Percentiles rank a stretch among this genome's conserved stretches.
Evolutionary conservation across 2,888 invertebrate species (phyloP).

Genomic region (Drosophila fulvimacula): DNA sequence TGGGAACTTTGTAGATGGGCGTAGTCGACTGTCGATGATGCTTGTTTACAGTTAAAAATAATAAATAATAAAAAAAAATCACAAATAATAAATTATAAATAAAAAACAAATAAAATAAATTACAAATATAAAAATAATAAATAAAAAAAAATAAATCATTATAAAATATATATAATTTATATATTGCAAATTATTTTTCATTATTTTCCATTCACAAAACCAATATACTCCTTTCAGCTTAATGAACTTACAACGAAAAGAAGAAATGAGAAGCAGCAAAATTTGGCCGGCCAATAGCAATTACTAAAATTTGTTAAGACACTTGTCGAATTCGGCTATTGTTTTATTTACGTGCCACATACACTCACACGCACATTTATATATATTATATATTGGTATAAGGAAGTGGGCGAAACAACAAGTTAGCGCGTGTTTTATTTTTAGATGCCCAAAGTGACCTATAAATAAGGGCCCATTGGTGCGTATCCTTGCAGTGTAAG

Average conservation of each 20-base stretch:
- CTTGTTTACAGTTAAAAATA: too few species aligned
- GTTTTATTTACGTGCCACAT: slow-evolving; percentile 9
- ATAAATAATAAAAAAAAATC: too few species aligned
- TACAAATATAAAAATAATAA: too few species aligned
- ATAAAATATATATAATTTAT: neutral
- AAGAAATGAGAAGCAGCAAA: neutral
- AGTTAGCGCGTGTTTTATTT: slow-evolving; percentile 40
- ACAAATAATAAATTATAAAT: too few species aligned
- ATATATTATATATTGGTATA: too few species aligned
- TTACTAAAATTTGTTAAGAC: slow-evolving; percentile 31
- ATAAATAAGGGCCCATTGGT: slow-evolving; percentile 39
- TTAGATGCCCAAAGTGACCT: slow-evolving; percentile 43
- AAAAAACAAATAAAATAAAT: too few species aligned
- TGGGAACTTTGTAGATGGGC: neutral
- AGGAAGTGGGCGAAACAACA: slow-evolving; percentile 6
- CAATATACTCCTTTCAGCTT: neutral
- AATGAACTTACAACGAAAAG: neutral
- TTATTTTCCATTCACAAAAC: neutral
- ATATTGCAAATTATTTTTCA: too few species aligned
- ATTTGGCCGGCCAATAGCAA: slow-evolving; percentile 19
- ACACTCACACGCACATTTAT: neutral
- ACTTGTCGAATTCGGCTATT: slow-evolving; percentile 25
- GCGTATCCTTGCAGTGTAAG: neutral
- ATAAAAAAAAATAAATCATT: neutral
- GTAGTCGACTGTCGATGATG: neutral